Conservation (phyloP, 2,888 invertebrate species). For the Hylaea fasciaria region DNA sequence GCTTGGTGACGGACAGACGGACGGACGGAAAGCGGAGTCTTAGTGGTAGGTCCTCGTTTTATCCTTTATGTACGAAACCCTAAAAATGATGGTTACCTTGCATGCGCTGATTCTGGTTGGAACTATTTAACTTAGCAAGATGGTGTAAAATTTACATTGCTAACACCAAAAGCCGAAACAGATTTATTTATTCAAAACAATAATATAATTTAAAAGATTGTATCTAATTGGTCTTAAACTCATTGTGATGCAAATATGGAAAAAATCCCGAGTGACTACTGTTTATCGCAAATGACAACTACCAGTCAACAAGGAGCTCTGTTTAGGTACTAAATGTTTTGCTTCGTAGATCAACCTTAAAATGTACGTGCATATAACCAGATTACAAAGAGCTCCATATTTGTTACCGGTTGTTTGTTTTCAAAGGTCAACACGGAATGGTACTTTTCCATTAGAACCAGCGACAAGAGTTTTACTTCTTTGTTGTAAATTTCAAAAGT, state of each 20-base stretch:
- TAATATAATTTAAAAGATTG: slow-evolving; percentile 43
- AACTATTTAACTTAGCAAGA: no score
- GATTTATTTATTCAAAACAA: slow-evolving; percentile 54
- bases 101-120: no score
- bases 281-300: slow-evolving; percentile 53
- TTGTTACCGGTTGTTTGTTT: background rate
- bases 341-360: background rate
- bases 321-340: background rate
- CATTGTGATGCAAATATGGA: slow-evolving; percentile 56
- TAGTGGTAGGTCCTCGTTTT: no score
- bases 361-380: background rate
- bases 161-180: slow-evolving; percentile 54
- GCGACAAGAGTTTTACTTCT: background rate
- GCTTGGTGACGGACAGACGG: no score
- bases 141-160: background rate
- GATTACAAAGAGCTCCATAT: background rate
- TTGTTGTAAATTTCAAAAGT: background rate
- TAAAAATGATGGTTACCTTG: no score
- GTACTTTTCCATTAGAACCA: background rate
- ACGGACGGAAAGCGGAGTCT: no score
- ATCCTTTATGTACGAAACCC: no score
- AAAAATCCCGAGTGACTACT: slow-evolving; percentile 42
- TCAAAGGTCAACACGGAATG: slow-evolving; percentile 1
- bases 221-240: slow-evolving; percentile 23
- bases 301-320: slow-evolving; percentile 33